Conservation (phyloP, 2,113 vertebrate genomes). For the Syrrhaptes paradoxus region DNA sequence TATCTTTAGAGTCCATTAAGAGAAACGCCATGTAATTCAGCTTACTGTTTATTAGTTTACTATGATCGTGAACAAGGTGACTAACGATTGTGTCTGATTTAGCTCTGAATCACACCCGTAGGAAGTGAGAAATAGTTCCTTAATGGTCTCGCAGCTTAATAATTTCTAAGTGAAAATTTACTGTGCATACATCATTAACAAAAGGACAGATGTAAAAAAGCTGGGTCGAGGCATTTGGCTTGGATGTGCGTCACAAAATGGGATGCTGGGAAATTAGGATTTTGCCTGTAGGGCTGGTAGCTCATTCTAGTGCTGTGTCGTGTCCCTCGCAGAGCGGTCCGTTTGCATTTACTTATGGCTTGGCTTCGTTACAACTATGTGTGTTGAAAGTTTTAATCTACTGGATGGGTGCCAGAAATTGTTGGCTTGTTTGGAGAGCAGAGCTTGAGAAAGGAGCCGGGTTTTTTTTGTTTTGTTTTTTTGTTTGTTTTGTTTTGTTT, state of each 20-base stretch:
- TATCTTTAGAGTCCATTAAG: background rate
- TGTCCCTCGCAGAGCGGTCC: background rate
- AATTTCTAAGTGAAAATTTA: constrained; percentile 5
- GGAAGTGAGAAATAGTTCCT: constrained; percentile 24
- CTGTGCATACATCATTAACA: constrained; percentile 4
- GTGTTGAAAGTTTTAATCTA: background rate
- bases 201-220: background rate
- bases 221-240: background rate
- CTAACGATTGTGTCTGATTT: background rate
- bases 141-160: constrained; percentile 19
- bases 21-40: background rate
- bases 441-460: background rate
- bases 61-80: background rate
- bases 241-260: background rate
- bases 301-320: background rate
- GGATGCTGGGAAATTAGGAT: background rate
- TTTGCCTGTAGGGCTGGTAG: background rate
- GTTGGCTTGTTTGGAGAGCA: background rate
- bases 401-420: background rate
- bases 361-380: background rate
- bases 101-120: constrained; percentile 5
- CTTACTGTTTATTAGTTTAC: background rate
- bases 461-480: background rate
- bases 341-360: background rate
- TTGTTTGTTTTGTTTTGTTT: background rate